Base-by-base conservation (phyloP, 2,888 invertebrate species). In the Norana najaformis region DNA sequence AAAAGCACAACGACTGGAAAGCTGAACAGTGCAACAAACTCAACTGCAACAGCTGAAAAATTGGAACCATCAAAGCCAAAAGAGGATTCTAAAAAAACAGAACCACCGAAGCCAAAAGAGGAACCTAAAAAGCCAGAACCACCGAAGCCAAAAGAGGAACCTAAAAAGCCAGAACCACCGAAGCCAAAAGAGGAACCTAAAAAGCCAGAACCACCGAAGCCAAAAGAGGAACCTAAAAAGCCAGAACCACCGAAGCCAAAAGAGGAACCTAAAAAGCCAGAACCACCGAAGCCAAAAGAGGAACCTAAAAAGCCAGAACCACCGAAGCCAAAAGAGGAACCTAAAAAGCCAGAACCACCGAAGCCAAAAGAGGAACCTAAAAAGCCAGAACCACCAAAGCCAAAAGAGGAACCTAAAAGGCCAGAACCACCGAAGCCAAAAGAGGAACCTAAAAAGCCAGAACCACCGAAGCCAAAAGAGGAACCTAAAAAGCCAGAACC, bases 181-280 rank as follows among this genome's bases (percentile, higher is more conserved):
- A 89, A 89, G 37, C 83, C 90, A 89, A 88, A 88, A 20, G 90
- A 85, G 34, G 89, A 89, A 35, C 88, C 90, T 13, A 88, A 39
- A 4, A 88, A 88, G n/a, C 88, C 88, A 4, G 88, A 89, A n/a
- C 88, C 83, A 88, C 90, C 89, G 14, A 89, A 91, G 35, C 69
- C 83, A 37, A 89, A 88, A 30, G 69, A 89, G n/a, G 83, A 53
- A 34, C 30, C 82, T 20, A 89, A 69, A 16, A 36, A 37, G n/a
- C 47, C 88, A 18, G 90, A 89, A 39, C 39, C 83, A 14, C 11
- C 89, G n/a, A 89, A 90, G 36, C 83, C 34, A 69, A 35, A 23
- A 11, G 88, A 90, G n/a, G 88, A 39, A 89, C 37, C 85, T 34
- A 90, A 90, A n/a, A 89, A 88, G 16, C 83, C 37, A 36, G 82